Conservation (phyloP, 2,888 invertebrate genomes). For the Heteromyza rotundicornis region DNA sequence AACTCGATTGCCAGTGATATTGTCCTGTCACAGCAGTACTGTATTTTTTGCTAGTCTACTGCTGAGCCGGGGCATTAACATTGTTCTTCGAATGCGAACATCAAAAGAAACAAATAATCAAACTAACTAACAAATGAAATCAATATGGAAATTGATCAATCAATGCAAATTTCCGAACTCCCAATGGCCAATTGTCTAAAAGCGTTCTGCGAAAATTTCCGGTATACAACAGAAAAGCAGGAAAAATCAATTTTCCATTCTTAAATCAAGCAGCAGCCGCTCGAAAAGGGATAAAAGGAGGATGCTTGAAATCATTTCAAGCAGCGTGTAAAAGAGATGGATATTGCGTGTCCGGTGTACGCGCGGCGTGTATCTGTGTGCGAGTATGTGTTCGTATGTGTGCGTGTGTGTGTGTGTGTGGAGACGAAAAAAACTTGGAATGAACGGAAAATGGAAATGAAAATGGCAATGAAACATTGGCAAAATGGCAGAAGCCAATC, state of each 20-base stretch:
- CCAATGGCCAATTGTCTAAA: too few relatives aligned
- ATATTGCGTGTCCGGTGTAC: constrained; percentile 16
- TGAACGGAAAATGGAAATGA: too few relatives aligned
- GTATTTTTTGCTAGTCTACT: constrained; percentile 71
- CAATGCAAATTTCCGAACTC: too few relatives aligned
- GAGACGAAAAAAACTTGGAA: too few relatives aligned
- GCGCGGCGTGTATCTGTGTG: not conserved
- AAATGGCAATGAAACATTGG: constrained; percentile 23
- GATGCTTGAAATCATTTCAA: constrained; percentile 33
- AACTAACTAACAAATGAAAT: too few relatives aligned
- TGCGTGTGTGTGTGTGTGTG: not conserved
- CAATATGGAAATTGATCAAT: too few relatives aligned
- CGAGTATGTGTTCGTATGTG: not conserved
- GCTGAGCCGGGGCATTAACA: constrained; percentile 92
- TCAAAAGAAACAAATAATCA: too few relatives aligned
- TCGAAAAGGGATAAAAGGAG: constrained; percentile 28
- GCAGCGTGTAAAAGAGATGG: constrained; percentile 32
- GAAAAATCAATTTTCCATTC: constrained; percentile 62
- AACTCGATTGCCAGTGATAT: constrained; percentile 80
- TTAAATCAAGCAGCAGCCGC: constrained; percentile 49
- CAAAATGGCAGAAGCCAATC: constrained; percentile 28
- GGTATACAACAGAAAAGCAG: constrained; percentile 47
- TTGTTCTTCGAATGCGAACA: constrained; percentile 61
- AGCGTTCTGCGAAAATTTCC: constrained; percentile 41
- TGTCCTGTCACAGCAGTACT: constrained; percentile 99